A percentile compares a stretch with the other conserved stretches of the same genome.
phyloP scores from a whole-genome alignment of 2,888 invertebrate species.

The Nemotelus pantherinus region DNA sequence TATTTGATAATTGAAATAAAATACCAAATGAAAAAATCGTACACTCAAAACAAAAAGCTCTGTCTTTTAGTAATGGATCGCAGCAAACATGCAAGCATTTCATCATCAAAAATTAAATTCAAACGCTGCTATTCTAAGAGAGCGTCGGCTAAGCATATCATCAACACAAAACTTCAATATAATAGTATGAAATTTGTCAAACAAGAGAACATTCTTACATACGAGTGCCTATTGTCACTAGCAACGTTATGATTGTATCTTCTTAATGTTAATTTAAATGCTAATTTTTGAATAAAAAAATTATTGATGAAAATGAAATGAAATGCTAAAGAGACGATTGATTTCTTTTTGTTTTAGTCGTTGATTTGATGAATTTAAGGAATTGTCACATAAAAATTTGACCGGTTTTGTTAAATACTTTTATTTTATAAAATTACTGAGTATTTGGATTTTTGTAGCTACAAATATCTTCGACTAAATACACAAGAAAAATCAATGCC shows the following conservation, averaged over 20 bases:
- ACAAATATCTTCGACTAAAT: too few relatives aligned
- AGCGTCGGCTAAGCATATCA: background rate
- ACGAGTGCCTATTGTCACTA: background rate
- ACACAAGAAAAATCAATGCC: too few relatives aligned
- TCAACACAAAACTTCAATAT: background rate
- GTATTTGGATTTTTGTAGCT: too few relatives aligned
- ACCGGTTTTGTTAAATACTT: too few relatives aligned
- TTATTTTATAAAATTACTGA: too few relatives aligned
- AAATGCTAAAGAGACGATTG: background rate
- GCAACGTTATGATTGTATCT: background rate
- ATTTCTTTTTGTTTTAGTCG: too few relatives aligned
- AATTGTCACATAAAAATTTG: too few relatives aligned
- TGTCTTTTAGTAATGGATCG: conserved; percentile 31
- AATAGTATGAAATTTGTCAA: background rate
- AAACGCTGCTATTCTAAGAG: conserved; percentile 1
- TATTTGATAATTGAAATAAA: background rate
- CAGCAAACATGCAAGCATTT: conserved; percentile 30
- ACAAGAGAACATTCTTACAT: conserved; percentile 1
- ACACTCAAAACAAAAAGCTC: conserved; percentile 22
- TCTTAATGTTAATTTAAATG: background rate
- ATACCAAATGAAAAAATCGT: background rate
- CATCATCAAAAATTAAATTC: background rate
- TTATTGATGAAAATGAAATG: conserved; percentile 14
- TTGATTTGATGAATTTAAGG: too few relatives aligned
- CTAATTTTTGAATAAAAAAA: background rate